Conservation (phyloP, 2,797 vertebrate genomes). For the Otolemur crassicaudatus region DNA sequence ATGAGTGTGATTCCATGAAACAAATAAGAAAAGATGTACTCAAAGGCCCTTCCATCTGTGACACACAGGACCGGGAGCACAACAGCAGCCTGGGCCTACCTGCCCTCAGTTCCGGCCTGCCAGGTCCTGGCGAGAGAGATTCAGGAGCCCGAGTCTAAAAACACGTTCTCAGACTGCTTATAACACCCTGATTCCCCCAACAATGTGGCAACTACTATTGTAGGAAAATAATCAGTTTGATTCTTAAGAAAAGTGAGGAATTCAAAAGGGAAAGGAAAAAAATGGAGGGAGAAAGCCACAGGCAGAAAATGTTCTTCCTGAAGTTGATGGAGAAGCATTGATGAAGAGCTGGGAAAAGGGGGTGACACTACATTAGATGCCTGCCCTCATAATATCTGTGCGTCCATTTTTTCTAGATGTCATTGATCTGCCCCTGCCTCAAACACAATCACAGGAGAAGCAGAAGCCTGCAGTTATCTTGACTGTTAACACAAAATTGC, state of each 20-base stretch:
- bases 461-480: not conserved
- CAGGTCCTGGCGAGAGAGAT: not conserved
- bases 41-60: not conserved
- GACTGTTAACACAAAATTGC: not conserved
- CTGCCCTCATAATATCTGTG: not conserved
- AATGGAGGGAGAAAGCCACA: rapidly evolving
- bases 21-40: not conserved
- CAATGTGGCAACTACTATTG: not conserved
- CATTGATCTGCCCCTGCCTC: not conserved
- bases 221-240: not conserved
- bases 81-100: not conserved
- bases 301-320: not conserved
- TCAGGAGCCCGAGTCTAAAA: not conserved
- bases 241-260: not conserved
- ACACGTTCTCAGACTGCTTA: not conserved
- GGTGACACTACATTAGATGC: not conserved
- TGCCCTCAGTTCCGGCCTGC: not conserved
- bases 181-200: not conserved
- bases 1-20: not conserved
- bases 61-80: not conserved
- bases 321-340: not conserved
- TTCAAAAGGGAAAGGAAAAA: not conserved
- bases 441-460: not conserved
- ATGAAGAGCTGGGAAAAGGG: not conserved
- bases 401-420: not conserved